Base-by-base conservation (phyloP, 2,888 invertebrate genomes). In the Drosophila atripex region DNA sequence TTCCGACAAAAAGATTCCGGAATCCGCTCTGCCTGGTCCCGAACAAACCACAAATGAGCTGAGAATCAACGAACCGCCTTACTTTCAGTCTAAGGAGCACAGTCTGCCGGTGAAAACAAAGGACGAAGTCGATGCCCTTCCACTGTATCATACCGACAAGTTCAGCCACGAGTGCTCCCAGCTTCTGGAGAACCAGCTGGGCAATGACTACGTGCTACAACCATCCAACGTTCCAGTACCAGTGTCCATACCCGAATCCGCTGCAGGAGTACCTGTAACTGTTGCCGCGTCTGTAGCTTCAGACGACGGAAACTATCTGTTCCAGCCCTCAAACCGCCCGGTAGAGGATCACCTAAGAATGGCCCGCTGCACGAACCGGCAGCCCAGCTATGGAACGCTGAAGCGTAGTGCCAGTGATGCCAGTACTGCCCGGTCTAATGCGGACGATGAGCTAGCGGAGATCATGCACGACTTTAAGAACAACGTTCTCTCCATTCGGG, bases 401-500 rank as follows among this genome's bases (percentile, higher is more conserved):
- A 91, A 91, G 61, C 80, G 92, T 12, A 90, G 90, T 12, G 91
- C 89, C 14, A 91, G 91, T 53, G 91, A 91, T 70, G 89, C 91
- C 1, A 88, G 86, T 54, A 80, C 77, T 41, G 82, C 80, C 0
- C 89, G 90, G 0, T 85, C 88, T 14, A 92, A 91, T 70, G 91
- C 89, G 5, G 92, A 97, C 89, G 96, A 96, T 73, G 97, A 97
- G 89, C 92, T 97, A 64, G 94, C 95, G 3, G 97, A 97, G 92
- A 96, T 97, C 53, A 96, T 97, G 89, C 96, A 95, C 87, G 97
- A 97, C 86, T 97, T 96, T 87, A 97, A 97, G 90, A 97, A 97
- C 87, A 96, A 97, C 88, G 96, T 97, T 3, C 95, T 96, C 76
- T 95, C 96, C 0, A 96, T 97, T 87, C 93, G 95, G 0, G 96